Evolutionary conservation across 2,113 vertebrate genomes (phyloP).

Genomic region (Chaetops frenatus): DNA sequence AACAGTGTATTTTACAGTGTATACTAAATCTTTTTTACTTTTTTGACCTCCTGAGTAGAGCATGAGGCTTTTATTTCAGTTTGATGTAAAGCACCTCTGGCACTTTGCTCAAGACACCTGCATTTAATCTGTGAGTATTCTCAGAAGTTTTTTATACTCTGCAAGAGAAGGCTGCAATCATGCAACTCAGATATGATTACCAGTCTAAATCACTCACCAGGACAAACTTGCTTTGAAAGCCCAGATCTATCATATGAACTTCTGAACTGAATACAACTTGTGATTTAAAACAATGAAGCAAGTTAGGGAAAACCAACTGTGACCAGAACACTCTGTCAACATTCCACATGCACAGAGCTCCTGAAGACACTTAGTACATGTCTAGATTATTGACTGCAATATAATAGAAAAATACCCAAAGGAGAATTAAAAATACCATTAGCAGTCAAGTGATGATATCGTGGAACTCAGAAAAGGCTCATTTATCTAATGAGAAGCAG

Average conservation of each 20-base stretch:
- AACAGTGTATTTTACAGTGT: constrained; percentile 14
- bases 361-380: neutral
- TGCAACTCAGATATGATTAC: constrained; percentile 56
- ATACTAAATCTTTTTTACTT: neutral
- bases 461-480: neutral
- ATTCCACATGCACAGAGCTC: neutral
- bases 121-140: constrained; percentile 69
- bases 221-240: constrained; percentile 18
- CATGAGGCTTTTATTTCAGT: constrained; percentile 62
- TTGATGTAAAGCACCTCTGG: constrained; percentile 67
- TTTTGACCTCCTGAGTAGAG: constrained; percentile 30
- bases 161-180: constrained; percentile 24
- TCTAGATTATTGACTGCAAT: neutral
- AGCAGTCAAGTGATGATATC: neutral
- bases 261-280: neutral
- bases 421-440: neutral
- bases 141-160: constrained; percentile 67
- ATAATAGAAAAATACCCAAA: neutral
- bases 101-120: constrained; percentile 69
- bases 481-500: constrained; percentile 24
- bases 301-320: neutral
- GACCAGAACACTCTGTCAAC: neutral
- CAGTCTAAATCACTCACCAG: constrained; percentile 10
- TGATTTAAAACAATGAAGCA: neutral
- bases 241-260: neutral